Conservation (phyloP, 2,797 vertebrate genomes). For the Gadopsis marmoratus region DNA sequence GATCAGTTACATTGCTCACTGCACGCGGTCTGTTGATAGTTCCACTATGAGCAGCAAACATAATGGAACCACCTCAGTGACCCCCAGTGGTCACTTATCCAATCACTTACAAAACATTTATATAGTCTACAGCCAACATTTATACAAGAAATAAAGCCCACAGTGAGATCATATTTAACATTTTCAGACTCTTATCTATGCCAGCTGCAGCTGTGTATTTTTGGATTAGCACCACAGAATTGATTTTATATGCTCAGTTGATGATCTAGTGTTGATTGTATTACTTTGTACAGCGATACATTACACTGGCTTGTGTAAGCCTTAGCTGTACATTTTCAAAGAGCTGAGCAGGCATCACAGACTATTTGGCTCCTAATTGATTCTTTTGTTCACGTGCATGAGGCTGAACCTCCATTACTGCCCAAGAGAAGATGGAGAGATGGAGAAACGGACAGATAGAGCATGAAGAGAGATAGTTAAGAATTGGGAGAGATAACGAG, state of each 20-base stretch:
- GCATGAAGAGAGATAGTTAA: slow-evolving; percentile 68
- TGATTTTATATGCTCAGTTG: not conserved
- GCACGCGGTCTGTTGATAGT: not conserved
- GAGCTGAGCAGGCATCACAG: slow-evolving; percentile 30
- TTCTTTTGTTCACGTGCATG: slow-evolving; percentile 69
- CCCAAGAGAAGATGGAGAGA: slow-evolving; percentile 42
- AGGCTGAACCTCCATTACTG: slow-evolving; percentile 61
- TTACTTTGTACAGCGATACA: slow-evolving; percentile 25
- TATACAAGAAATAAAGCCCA: not conserved
- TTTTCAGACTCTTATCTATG: rapidly evolving
- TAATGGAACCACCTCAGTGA: slow-evolving; percentile 57
- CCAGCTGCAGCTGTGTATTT: not conserved
- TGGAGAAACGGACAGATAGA: slow-evolving; percentile 58
- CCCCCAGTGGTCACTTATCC: slow-evolving; percentile 59
- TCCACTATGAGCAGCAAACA: not conserved
- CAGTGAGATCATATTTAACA: not conserved
- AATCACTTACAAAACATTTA: slow-evolving; percentile 8
- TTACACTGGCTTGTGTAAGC: not conserved
- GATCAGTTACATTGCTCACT: not conserved
- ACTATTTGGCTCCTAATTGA: slow-evolving; percentile 56
- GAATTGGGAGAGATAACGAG: slow-evolving; percentile 66
- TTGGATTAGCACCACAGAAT: not conserved
- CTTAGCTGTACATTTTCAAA: slow-evolving; percentile 31
- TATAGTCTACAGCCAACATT: not conserved
- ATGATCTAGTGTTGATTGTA: not conserved